Base-by-base conservation (phyloP, 2,888 invertebrate species). In the Zootermopsis nevadensis region DNA sequence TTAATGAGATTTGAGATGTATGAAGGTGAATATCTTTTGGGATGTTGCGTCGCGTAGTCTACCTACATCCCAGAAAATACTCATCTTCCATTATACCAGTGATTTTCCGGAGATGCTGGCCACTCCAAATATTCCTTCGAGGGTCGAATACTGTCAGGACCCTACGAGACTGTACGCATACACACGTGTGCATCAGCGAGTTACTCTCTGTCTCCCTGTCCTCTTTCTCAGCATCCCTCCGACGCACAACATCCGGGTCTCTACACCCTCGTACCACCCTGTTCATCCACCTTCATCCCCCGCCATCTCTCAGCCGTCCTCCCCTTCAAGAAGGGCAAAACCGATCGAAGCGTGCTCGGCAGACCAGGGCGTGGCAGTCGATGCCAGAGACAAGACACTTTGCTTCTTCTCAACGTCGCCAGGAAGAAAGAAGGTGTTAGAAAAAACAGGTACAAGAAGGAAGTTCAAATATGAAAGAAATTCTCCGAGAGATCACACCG, bases 321-420 rank as follows among this genome's bases (percentile, higher is more conserved):
- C 35, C 38, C 42, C 74, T 74, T 74, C 79, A 79, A 79, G 38
- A 79, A 79, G 79, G 66, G 79, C 79, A 79, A 66, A 79, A 79
- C 79, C 79, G 79, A 79, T 79, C 79, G 79, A 79, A 79, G 53
- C 79, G n/a, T 38, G 60, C 79, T 79, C 66, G 79, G 60, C 38
- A 74, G 38, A 66, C 55, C 79, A 79, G 79, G 79, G 79, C 79
- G 79, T 79, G 79, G 79, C 79, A 35, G 74, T 0, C 74, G 33
- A 33, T 38, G 33, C 79, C n/a, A 35, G 35, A 66, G 66, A 79
- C 79, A 79, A 79, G 66, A 79, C 79, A 79, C 79, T 79, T 79
- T 79, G 33, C 79, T 66, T 66, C 66, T 31, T 66, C 79, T 79
- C 79, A 24, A 33, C 60, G 19, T 33, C 79, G 60, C 33, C n/a